Evolutionary conservation across 2,888 invertebrate species (phyloP).

Genomic region (Stenodera caucasica): DNA sequence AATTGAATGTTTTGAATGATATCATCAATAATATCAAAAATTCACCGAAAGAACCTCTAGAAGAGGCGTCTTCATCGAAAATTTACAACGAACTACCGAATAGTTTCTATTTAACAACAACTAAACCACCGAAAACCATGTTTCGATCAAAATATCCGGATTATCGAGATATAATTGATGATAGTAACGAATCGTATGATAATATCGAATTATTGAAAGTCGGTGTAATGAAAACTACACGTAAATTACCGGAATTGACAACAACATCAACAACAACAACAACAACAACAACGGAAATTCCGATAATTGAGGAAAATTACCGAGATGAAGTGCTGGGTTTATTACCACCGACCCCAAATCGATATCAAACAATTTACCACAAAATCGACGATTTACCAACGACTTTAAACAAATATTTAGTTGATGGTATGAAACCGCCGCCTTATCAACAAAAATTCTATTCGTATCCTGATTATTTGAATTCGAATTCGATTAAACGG

Average conservation of each 20-base stretch:
- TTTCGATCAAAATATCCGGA: constrained; percentile 29
- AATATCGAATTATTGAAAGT: constrained; percentile 26
- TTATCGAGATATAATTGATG: constrained; percentile 1
- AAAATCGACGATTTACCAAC: background rate
- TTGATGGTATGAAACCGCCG: constrained; percentile 53
- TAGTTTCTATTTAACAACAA: constrained; percentile 16
- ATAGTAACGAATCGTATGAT: constrained; percentile 17
- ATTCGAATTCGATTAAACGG: constrained; percentile 5
- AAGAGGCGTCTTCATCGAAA: constrained; percentile 12
- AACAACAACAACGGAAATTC: constrained; percentile 7
- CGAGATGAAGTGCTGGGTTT: constrained; percentile 37
- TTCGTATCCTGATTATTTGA: constrained; percentile 45
- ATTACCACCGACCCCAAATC: constrained; percentile 40
- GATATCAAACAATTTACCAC: constrained; percentile 41
- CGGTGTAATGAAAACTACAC: background rate
- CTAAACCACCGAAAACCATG: no score
- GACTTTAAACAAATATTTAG: constrained; percentile 47
- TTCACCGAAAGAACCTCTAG: constrained; percentile 34
- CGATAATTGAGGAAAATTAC: constrained; percentile 9
- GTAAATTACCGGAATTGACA: background rate
- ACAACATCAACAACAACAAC: constrained; percentile 5
- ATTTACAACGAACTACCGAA: background rate
- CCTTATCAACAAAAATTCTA: constrained; percentile 38
- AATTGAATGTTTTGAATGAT: constrained; percentile 57
- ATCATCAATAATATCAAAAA: constrained; percentile 57